Conservation (phyloP, 1,140 invertebrate species). For the Brachionus rubens region DNA sequence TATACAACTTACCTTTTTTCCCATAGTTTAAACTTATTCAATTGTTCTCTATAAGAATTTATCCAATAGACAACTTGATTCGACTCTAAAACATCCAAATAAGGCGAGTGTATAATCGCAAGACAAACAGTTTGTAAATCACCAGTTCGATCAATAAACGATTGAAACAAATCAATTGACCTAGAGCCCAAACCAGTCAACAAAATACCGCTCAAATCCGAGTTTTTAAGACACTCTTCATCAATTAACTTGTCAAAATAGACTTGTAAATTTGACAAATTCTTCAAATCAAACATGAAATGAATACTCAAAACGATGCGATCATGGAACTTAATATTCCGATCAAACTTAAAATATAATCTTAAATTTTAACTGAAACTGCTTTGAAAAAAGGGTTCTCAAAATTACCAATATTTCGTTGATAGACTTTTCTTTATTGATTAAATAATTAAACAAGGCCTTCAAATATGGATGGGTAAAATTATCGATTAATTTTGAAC, state of each 20-base stretch:
- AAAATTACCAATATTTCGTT: conserved; percentile 74
- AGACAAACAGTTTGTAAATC: conserved; percentile 87
- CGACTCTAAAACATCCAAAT: conserved; percentile 66
- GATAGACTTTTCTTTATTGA: conserved; percentile 73
- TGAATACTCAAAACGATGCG: conserved; percentile 9
- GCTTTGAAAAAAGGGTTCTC: too few relatives aligned
- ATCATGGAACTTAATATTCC: conserved; percentile 4
- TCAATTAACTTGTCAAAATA: conserved; percentile 66
- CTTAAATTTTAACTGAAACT: too few relatives aligned
- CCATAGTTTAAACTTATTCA: conserved; percentile 79
- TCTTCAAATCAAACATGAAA: conserved; percentile 34
- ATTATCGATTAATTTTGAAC: conserved; percentile 68
- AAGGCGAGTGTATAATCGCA: conserved; percentile 68
- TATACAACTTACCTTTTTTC: conserved; percentile 66
- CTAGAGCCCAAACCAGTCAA: conserved; percentile 68
- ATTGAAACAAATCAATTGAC: conserved; percentile 73
- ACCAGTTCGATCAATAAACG: conserved; percentile 80
- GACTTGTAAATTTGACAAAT: conserved; percentile 23
- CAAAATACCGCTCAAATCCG: conserved; percentile 78
- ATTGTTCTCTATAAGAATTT: conserved; percentile 70
- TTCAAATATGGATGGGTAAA: conserved; percentile 82
- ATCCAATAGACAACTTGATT: conserved; percentile 70
- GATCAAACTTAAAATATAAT: conserved; percentile 17
- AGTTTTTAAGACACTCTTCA: conserved; percentile 69
- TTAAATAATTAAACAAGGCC: conserved; percentile 85